These are phyloP conservation scores for Chionoecetes opilio DNA, from an alignment of 1,140 invertebrate genomes.

Conservation along the genomic window DNA sequence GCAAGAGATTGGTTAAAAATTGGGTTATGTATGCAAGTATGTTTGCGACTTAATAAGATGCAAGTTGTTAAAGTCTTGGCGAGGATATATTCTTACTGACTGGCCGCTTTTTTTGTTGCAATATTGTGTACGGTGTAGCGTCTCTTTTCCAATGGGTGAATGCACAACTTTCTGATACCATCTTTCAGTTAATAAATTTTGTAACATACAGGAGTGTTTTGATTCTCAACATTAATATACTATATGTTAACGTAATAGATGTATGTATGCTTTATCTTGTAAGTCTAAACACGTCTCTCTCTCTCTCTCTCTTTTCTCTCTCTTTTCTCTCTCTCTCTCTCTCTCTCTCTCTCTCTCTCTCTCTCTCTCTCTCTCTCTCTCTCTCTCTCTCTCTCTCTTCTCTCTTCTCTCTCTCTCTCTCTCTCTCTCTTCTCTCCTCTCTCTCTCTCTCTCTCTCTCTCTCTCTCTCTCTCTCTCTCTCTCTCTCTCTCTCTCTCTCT, in stretches of 20 bases:
- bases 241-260: no score
- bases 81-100: background rate
- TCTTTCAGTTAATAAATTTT: conserved; percentile 70
- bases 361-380: background rate
- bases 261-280: no score
- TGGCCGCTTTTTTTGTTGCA: conserved; percentile 24
- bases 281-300: no score
- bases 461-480: background rate
- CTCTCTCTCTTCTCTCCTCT: background rate
- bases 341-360: background rate
- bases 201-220: no score
- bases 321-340: conserved; percentile 36
- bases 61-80: background rate
- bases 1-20: background rate
- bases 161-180: conserved; percentile 66
- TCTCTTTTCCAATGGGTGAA: conserved; percentile 28
- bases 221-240: no score
- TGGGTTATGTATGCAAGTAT: background rate
- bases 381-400: background rate
- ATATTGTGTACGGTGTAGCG: conserved; percentile 53
- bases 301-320: no score
- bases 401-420: no score
- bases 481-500: background rate
- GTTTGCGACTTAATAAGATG: conserved; percentile 34
- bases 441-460: background rate